Base-by-base conservation (phyloP, 1,140 invertebrate species). In the Centruroides sculpturatus region DNA sequence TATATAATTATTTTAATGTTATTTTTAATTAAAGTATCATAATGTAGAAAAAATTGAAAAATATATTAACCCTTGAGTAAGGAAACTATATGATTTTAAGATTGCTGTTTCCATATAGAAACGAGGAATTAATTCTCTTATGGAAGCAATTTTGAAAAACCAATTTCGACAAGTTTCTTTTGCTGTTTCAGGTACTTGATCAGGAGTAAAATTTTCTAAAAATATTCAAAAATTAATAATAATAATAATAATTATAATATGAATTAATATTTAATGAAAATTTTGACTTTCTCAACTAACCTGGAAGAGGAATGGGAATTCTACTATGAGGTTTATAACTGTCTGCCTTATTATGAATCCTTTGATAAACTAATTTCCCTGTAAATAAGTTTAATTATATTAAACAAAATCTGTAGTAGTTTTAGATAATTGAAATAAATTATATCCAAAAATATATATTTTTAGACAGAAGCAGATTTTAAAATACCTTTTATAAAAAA, bases 111-210 rank as follows among this genome's bases (percentile, higher is more conserved):
- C 93, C 63, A 97, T 84, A 74, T 94, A 97, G 8, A 98, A 77
- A 56, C 69, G 78, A n/a, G 94, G 93, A 34, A 98, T 79, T 11
- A 98, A 73, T 77, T 98, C 95, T 69, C 93, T 79, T 65, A 98
- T 97, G 1, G 93, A 97, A 2, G 93, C 90, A 72, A 98, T 94
- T 80, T 98, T 98, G 74, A 91, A 97, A 76, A 98, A 94, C 95
- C 95, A 98, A 79, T 98, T 98, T 62, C 89, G 82, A 73, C 93
- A 96, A 8, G 92, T 98, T 77, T 98, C 94, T 73, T 92, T 92
- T 0, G 92, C 92, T 62, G 82, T 78, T 72, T 94, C 91, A 9
- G 88, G 84, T 10, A 92, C 83, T 77, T 85, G 83, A 63, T 85
- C 82, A 56, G 75, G 73, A 36, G 71, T 76, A 58, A 79, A 78